Evolutionary conservation across 2,888 invertebrate genomes (phyloP).

Genomic region (Ariolimax columbianus): DNA sequence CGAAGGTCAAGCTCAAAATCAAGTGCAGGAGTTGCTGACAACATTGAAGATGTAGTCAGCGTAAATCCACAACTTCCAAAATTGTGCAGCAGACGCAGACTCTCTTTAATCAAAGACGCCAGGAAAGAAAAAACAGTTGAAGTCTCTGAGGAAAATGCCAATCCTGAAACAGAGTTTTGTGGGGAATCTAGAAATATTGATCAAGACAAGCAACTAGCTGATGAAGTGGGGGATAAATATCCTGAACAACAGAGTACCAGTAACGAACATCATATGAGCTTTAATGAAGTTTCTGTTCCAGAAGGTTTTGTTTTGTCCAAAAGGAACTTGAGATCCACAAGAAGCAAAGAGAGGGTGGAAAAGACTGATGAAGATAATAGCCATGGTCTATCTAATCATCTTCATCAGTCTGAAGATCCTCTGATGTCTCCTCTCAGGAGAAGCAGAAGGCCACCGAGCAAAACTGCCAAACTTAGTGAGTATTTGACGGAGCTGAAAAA

Average conservation of each 20-base stretch:
- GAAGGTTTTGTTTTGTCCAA: not conserved
- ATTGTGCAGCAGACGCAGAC: not conserved
- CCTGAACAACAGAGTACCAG: not conserved
- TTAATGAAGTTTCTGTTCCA: not conserved
- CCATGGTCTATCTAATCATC: not conserved
- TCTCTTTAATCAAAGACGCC: not conserved
- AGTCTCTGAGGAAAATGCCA: not conserved
- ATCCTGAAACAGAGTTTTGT: not conserved
- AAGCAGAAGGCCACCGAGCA: conserved; percentile 35
- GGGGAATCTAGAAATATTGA: not conserved
- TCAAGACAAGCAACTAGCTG: not conserved
- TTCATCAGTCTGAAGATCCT: conserved; percentile 6
- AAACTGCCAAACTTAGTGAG: conserved; percentile 48
- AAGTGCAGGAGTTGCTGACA: not conserved
- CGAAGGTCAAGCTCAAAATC: not conserved
- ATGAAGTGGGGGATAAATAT: not conserved
- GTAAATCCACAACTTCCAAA: not conserved
- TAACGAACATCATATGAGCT: not conserved
- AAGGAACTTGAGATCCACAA: conserved; percentile 4
- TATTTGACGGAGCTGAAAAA: conserved; percentile 44
- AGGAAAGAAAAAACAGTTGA: not conserved
- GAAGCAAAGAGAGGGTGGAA: conserved; percentile 1
- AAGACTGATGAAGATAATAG: conserved; percentile 19
- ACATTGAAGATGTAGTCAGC: not conserved
- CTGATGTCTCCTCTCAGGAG: conserved; percentile 33